Base-by-base conservation (phyloP, 2,797 vertebrate genomes). In the Brotula barbata region DNA sequence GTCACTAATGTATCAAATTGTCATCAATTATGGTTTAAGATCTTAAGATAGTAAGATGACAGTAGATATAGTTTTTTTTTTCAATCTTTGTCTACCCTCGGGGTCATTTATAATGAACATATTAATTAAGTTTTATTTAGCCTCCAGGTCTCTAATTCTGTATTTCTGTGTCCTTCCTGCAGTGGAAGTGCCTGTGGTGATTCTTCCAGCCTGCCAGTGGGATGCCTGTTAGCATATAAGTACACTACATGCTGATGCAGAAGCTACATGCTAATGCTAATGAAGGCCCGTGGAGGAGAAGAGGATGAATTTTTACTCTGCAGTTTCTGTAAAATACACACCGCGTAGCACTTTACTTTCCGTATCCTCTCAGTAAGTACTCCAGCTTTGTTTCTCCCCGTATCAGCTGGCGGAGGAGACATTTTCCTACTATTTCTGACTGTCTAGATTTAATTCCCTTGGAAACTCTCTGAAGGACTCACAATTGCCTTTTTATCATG, bases 191-290 rank as follows among this genome's bases (percentile, higher is more conserved):
- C 85, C 89, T 89, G 86, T n/a, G 80, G 88, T 83, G 85, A 85
- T 63, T 80, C 85, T 82, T 47, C 68, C 73, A 77, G 80, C 76
- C 58, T 83, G 82, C 80, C 88, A 64, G 86, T 43, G 58, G 89
- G 89, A 83, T 39, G 73, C 71, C 81, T 83, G 87, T 92, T 92
- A 87, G 90, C 89, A 92, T 91, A 85, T 83, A 83, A 85, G 82
- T 85, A 39, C 78, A 77, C 80, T 80, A 88, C 83, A 90, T 90
- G 85, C 84, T 89, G 87, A 88, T 90, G 85, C 60, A 65, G 58
- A 77, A 65, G 68, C 83, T 89, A 89, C 77, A 82, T 88, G 81
- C 71, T 87, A 84, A 89, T 89, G 81, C 55, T 82, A 76, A 86
- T 85, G 53, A 80, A 64, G 49, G 23, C 36, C 19, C 56, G 25